These are phyloP conservation scores for Rutpela maculata DNA, from an alignment of 2,888 invertebrate species.

Conservation along the genomic window DNA sequence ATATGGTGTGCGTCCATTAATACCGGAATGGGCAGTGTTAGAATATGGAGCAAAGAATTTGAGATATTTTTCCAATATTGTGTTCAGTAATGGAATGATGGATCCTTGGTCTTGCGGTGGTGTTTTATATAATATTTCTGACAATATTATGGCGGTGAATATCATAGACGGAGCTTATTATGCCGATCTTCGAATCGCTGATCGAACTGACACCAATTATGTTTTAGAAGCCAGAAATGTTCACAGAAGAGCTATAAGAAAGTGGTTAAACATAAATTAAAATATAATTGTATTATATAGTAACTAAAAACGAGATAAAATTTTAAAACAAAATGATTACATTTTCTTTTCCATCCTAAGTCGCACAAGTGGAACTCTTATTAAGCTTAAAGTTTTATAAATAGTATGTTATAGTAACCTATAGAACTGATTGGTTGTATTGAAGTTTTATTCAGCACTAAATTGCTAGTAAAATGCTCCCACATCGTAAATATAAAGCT, in stretches of 20 bases:
- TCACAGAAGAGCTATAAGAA: constrained; percentile 78
- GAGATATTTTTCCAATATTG: constrained; percentile 81
- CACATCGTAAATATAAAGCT: no score
- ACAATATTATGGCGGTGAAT: constrained; percentile 81
- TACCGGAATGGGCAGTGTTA: constrained; percentile 78
- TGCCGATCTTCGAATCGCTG: constrained; percentile 83
- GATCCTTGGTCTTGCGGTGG: constrained; percentile 95
- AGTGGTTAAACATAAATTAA: constrained; percentile 74
- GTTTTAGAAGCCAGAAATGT: constrained; percentile 80
- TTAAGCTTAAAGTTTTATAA: no score
- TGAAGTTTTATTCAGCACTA: no score
- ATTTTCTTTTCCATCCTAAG: no score
- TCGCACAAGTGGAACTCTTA: no score
- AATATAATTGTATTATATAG: no score
- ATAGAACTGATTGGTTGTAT: no score
- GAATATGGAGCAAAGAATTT: constrained; percentile 89
- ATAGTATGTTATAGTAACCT: no score
- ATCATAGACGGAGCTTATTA: constrained; percentile 92
- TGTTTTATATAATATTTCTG: constrained; percentile 82
- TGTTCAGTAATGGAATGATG: constrained; percentile 89
- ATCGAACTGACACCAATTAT: constrained; percentile 80
- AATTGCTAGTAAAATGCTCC: no score
- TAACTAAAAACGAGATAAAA: no score
- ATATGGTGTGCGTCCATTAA: constrained; percentile 79
- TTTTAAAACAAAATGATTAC: no score